These are phyloP conservation scores for Hippocampus zosterae DNA, from an alignment of 2,113 vertebrate genomes.

Conservation along the genomic window DNA sequence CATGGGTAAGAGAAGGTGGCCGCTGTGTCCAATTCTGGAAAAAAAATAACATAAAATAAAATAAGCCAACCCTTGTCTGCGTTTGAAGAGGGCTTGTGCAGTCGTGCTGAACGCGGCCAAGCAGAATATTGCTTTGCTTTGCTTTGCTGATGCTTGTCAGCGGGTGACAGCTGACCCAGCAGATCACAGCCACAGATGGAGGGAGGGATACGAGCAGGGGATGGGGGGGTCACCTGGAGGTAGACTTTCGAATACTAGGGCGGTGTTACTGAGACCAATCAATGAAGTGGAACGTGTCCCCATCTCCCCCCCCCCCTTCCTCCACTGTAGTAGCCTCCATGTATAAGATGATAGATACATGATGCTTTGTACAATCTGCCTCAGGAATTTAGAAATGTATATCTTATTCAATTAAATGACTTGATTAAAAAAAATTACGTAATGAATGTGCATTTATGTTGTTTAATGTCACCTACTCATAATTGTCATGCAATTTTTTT, in stretches of 20 bases:
- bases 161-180: slow-evolving; percentile 13
- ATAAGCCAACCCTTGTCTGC: neutral
- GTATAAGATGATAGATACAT: neutral
- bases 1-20: neutral
- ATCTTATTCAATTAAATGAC: no score
- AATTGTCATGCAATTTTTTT: no score
- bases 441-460: no score
- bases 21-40: neutral
- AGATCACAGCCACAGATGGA: neutral
- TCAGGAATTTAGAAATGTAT: no score
- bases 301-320: no score
- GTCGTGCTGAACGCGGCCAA: neutral
- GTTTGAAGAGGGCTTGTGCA: slow-evolving; percentile 4
- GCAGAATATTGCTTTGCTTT: slow-evolving; percentile 5
- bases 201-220: neutral
- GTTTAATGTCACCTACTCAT: neutral
- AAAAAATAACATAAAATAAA: neutral
- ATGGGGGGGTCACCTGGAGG: slow-evolving; percentile 1
- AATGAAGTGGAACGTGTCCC: neutral
- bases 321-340: neutral
- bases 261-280: neutral
- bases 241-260: neutral
- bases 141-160: slow-evolving; percentile 2
- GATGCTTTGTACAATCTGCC: no score
- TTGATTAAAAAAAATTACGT: no score